These are phyloP conservation scores for Volucella inanis DNA, from an alignment of 2,888 invertebrate genomes.

Conservation along the genomic window DNA sequence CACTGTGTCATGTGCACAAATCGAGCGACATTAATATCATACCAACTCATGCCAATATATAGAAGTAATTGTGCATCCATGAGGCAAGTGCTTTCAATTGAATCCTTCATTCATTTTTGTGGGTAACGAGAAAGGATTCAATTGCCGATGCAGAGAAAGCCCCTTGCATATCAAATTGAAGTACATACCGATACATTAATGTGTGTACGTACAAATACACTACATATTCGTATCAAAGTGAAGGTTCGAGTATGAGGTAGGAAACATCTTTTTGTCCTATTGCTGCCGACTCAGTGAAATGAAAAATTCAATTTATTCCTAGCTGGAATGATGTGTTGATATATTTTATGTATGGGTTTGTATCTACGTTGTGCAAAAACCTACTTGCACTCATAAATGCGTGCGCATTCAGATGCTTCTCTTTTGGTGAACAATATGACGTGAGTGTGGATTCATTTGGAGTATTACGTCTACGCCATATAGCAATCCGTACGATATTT, in stretches of 20 bases:
- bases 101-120: slow-evolving; percentile 67
- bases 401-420: slow-evolving; percentile 5
- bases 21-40: slow-evolving; percentile 67
- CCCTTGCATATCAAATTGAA: slow-evolving; percentile 36
- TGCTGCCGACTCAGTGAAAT: slow-evolving; percentile 61
- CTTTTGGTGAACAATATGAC: slow-evolving; percentile 24
- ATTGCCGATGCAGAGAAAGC: slow-evolving; percentile 65
- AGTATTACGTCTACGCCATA: slow-evolving; percentile 33
- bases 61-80: slow-evolving; percentile 68
- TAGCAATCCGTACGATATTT: slow-evolving; percentile 1
- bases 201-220: too few relatives aligned
- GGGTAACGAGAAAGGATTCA: slow-evolving; percentile 67
- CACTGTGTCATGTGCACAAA: slow-evolving; percentile 60
- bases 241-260: slow-evolving; percentile 27
- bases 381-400: neutral
- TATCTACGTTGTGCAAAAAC: too few relatives aligned
- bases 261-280: slow-evolving; percentile 71
- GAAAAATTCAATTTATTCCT: slow-evolving; percentile 74
- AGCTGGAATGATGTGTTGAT: slow-evolving; percentile 51
- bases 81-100: slow-evolving; percentile 71
- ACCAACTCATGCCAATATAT: slow-evolving; percentile 53
- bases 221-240: slow-evolving; percentile 1
- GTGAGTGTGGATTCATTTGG: slow-evolving; percentile 25
- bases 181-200: neutral
- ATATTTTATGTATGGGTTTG: slow-evolving; percentile 15